Evolutionary conservation across 1,140 invertebrate species (phyloP).

Genomic region (Hylyphantes graminicola): DNA sequence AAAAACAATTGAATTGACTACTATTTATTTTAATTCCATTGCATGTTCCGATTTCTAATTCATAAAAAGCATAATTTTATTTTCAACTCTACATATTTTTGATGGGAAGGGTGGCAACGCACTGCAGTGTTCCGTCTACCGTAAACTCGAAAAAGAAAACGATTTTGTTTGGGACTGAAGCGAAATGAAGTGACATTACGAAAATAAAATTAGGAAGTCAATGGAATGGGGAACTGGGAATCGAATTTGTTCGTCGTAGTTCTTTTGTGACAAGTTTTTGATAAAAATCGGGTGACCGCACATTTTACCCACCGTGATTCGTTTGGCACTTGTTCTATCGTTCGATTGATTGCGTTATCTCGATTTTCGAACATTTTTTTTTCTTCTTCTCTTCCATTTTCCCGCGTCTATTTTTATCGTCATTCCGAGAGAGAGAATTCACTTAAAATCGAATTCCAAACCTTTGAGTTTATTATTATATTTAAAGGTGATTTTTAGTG

Average conservation of each 20-base stretch:
- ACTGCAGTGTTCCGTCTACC: not conserved
- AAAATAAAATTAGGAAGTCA: slow-evolving; percentile 59
- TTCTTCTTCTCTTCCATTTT: not conserved
- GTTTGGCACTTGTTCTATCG: slow-evolving; percentile 2
- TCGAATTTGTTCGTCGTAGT: slow-evolving; percentile 44
- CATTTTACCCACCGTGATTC: slow-evolving; percentile 16
- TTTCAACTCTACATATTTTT: too few species aligned
- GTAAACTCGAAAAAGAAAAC: not conserved
- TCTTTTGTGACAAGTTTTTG: slow-evolving; percentile 54
- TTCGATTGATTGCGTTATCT: slow-evolving; percentile 38
- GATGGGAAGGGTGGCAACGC: too few species aligned
- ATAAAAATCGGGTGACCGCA: slow-evolving; percentile 52
- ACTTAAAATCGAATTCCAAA: too few species aligned
- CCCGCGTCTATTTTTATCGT: slow-evolving; percentile 36
- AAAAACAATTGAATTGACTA: too few species aligned
- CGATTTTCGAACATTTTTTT: slow-evolving; percentile 9
- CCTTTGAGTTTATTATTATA: too few species aligned
- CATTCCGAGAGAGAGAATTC: not conserved
- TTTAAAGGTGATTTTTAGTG: too few species aligned
- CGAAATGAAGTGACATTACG: not conserved
- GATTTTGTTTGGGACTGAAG: not conserved
- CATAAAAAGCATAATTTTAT: too few species aligned
- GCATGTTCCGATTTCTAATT: too few species aligned
- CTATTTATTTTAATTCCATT: too few species aligned
- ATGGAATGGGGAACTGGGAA: slow-evolving; percentile 14